Conservation (phyloP, 2,888 invertebrate species). For the Xylophagus ater region DNA sequence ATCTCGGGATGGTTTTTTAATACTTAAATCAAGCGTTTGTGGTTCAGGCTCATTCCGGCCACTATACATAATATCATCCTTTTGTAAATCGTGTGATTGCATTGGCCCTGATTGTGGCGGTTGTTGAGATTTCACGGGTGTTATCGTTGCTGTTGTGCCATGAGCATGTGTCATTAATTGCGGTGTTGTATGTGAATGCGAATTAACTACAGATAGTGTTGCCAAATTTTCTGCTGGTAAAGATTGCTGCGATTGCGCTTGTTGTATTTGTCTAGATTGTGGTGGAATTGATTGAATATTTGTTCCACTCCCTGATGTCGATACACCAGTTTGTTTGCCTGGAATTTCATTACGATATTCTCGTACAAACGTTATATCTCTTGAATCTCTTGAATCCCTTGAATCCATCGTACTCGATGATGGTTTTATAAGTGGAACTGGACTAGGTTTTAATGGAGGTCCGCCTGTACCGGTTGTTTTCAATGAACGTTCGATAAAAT, state of each 20-base stretch:
- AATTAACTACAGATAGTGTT: conserved; percentile 56
- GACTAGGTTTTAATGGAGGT: conserved; percentile 34
- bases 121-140: conserved; percentile 40
- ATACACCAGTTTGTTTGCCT: conserved; percentile 24
- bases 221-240: conserved; percentile 44
- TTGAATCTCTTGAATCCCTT: conserved; percentile 13
- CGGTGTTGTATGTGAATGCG: conserved; percentile 32
- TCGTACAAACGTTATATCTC: conserved; percentile 36
- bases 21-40: conserved; percentile 61
- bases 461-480: conserved; percentile 47
- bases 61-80: conserved; percentile 19
- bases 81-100: conserved; percentile 22
- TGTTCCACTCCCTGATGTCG: conserved; percentile 22
- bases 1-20: conserved; percentile 54
- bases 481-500: conserved; percentile 71
- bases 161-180: conserved; percentile 30
- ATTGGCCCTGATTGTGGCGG: conserved; percentile 37
- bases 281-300: conserved; percentile 8
- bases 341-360: conserved; percentile 38
- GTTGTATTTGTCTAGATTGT: conserved; percentile 11
- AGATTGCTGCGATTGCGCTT: conserved; percentile 8
- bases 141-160: conserved; percentile 54
- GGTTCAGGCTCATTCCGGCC: conserved; percentile 50
- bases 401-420: too few relatives aligned
- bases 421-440: conserved; percentile 15